Conservation (phyloP, 2,113 vertebrate species). For the Brachyhypopomus gauderio region DNA sequence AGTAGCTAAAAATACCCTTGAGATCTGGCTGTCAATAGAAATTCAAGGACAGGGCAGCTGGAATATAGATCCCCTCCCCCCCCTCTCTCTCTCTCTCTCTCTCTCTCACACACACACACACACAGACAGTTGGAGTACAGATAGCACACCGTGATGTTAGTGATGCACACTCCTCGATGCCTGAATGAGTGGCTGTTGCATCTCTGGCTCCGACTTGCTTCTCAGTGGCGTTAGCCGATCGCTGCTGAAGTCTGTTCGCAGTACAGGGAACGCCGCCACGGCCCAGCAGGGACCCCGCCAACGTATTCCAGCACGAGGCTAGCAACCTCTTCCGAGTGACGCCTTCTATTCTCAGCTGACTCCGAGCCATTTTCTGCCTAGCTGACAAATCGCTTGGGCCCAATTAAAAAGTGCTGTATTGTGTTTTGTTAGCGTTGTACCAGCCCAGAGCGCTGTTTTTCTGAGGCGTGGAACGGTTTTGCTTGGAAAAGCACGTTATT, state of each 20-base stretch:
- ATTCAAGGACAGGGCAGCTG: slow-evolving; percentile 66
- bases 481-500: no score
- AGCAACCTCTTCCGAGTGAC: slow-evolving; percentile 18
- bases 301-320: not conserved
- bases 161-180: slow-evolving; percentile 1
- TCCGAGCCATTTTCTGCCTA: slow-evolving; percentile 9
- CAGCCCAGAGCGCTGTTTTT: slow-evolving; percentile 8
- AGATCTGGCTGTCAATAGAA: slow-evolving; percentile 70
- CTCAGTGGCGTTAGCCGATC: not conserved
- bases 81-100: not conserved
- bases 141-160: not conserved
- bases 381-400: slow-evolving; percentile 41
- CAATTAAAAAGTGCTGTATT: slow-evolving; percentile 50
- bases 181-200: not conserved
- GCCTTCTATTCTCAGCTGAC: slow-evolving; percentile 26
- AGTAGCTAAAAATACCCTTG: slow-evolving; percentile 73
- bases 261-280: slow-evolving; percentile 20
- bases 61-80: not conserved
- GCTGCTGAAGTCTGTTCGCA: not conserved
- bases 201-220: not conserved
- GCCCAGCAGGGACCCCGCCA: not conserved
- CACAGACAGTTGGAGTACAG: slow-evolving; percentile 4
- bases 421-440: slow-evolving; percentile 10
- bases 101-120: not conserved
- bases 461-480: no score